phyloP scores from a whole-genome alignment of 1,140 invertebrate genomes.

The Listronotus oregonensis region DNA sequence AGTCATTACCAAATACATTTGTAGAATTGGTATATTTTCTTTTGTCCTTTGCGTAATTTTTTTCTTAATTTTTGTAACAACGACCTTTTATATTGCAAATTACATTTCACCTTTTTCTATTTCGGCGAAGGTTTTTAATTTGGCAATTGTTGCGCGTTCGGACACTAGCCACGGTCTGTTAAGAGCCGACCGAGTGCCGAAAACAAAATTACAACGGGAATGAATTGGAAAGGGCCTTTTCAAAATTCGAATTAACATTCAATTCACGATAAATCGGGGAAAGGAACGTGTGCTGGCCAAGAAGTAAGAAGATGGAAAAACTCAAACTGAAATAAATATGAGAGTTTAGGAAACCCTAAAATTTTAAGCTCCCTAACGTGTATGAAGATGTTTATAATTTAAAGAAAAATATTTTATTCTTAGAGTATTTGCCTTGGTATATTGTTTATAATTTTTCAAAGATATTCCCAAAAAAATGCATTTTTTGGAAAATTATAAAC shows the following conservation, averaged over 20 bases:
- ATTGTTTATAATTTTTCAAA: no score
- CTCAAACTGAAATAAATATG: slow-evolving; percentile 21
- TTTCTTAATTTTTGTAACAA: no score
- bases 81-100: no score
- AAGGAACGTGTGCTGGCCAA: slow-evolving; percentile 5
- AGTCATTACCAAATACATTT: no score
- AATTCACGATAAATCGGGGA: slow-evolving; percentile 12
- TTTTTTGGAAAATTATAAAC: no score
- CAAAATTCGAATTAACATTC: slow-evolving; percentile 17
- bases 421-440: no score
- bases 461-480: no score
- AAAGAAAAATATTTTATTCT: no score
- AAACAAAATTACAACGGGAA: slow-evolving; percentile 10
- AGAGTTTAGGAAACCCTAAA: not conserved
- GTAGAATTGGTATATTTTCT: no score
- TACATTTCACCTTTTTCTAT: slow-evolving; percentile 2
- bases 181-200: slow-evolving; percentile 9
- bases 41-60: no score
- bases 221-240: slow-evolving; percentile 19
- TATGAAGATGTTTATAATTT: no score
- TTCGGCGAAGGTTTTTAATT: not conserved
- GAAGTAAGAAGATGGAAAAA: slow-evolving; percentile 3
- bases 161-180: slow-evolving; percentile 2
- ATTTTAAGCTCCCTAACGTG: not conserved
- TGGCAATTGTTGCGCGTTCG: not conserved